Base-by-base conservation (phyloP, 2,113 vertebrate genomes). In the Galbula dea region DNA sequence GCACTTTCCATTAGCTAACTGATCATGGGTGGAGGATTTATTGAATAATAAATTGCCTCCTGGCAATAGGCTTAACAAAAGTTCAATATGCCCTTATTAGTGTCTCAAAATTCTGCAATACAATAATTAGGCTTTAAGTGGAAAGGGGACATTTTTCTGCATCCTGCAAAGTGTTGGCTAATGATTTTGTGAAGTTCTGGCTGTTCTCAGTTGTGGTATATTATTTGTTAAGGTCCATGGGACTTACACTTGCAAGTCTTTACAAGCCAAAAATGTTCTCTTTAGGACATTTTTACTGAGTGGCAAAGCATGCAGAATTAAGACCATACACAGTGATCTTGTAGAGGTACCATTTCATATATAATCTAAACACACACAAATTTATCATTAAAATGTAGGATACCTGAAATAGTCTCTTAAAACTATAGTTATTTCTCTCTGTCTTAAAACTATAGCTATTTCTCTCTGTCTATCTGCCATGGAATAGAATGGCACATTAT, bases 31-130 rank as follows among this genome's bases (percentile, higher is more conserved):
- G 26, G 24, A 86, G 58, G 45, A 90, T 89, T 86, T 91, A 96
- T 69, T 84, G 92, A 89, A 72, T 93, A 92, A 88, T 67, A 90
- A 83, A 90, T 83, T 68, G 32, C 48, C 30, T 94, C 77, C 46
- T 77, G 29, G 75, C 51, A 91, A 57, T 9, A 89, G 72, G 51
- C 30, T 95, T 88, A 48, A n/a, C 17, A 88, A 81, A 88, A 88
- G 48, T 26, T 94, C 88, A 84, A 86, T 96, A 83, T 0, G 24
- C 80, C 32, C 82, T 93, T 91, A 91, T 88, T 80, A 93, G 58
- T 24, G 30, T 45, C 55, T 89, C 85, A 80, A 51, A 85, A 83
- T 66, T 86, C 76, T 77, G 46, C 68, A 74, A 66, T 69, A 51
- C 7, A 51, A 74, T 89, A 91, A 94, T 91, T 91, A 93, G 68